Evolutionary conservation across 1,140 invertebrate genomes (phyloP).

Genomic region (Bemisia tabaci): DNA sequence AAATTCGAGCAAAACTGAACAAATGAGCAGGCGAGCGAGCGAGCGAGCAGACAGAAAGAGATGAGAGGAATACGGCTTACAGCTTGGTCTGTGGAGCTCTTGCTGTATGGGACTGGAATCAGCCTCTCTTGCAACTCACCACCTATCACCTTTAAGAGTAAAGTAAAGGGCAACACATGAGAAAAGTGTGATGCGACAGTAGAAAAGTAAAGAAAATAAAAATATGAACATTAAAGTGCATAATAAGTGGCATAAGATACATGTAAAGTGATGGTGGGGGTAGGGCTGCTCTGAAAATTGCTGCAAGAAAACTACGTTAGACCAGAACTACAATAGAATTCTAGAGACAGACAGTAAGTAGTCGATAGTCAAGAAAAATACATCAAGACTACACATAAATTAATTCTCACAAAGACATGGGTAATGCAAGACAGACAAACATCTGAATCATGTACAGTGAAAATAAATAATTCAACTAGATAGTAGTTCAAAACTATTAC

Average conservation of each 20-base stretch:
- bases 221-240: background rate
- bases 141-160: slow-evolving; percentile 75
- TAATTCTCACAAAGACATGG: background rate
- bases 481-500: too few relatives aligned
- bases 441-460: background rate
- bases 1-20: slow-evolving; percentile 14
- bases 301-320: background rate
- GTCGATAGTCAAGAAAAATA: background rate
- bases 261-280: background rate
- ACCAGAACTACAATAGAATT: background rate
- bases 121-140: slow-evolving; percentile 98
- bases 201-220: slow-evolving; percentile 4
- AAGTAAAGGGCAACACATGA: background rate
- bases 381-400: background rate
- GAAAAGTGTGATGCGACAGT: slow-evolving; percentile 3
- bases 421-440: background rate
- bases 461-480: background rate
- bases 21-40: slow-evolving; percentile 8
- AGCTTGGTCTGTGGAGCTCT: slow-evolving; percentile 98
- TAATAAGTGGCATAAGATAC: background rate
- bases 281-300: background rate
- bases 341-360: background rate
- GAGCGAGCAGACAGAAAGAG: slow-evolving; percentile 12
- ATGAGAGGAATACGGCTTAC: slow-evolving; percentile 62
- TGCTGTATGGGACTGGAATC: slow-evolving; percentile 98